Base-by-base conservation (phyloP, 2,113 vertebrate species). In the Hippocampus comes region DNA sequence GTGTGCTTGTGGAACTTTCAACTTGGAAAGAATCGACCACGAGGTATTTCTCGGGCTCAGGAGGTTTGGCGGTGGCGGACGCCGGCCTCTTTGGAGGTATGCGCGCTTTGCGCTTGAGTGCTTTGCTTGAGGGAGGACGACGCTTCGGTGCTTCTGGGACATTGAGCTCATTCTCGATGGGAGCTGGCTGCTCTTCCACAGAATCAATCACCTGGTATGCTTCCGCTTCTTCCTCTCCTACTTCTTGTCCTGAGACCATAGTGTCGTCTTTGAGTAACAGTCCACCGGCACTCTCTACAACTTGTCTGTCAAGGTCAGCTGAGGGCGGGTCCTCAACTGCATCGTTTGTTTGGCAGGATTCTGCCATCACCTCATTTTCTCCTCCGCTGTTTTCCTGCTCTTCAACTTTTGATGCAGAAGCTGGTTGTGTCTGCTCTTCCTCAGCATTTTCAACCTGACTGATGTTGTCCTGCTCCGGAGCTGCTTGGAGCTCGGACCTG, bases 21-120 rank as follows among this genome's bases (percentile, higher is more conserved):
- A 82, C 82, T 63, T 82, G 74, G n/a, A 82, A 65, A 25, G 85
- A 81, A 66, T 83, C 79, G 2, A 83, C 49, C 0, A 79, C 27
- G 41, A 85, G 25, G 34, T 59, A 80, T 5, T 38, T 46, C 34
- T 85, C 84, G 0, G 38, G 25, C 42, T 41, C 20, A 21, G 55
- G 42, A 34, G 12, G 23, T 48, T 11, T 20, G 27, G 17, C n/a
- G 11, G 27, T 11, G 9, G 20, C 10, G 30, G 63, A 65, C 21
- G 1, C 23, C 8, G 61, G 72, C 67, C 72, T 82, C 60, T 74
- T 80, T 17, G 56, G 27, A 0, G 77, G 71, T 18, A 38, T 69
- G 2, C 64, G 80, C 3, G 78, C 78, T 53, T 84, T 73, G 9
- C 9, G 59, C 74, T 30, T 75, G 11, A 67, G 71, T 8, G 68